phyloP scores from a whole-genome alignment of 2,113 vertebrate genomes.

The Ivindomyrus marchei region DNA sequence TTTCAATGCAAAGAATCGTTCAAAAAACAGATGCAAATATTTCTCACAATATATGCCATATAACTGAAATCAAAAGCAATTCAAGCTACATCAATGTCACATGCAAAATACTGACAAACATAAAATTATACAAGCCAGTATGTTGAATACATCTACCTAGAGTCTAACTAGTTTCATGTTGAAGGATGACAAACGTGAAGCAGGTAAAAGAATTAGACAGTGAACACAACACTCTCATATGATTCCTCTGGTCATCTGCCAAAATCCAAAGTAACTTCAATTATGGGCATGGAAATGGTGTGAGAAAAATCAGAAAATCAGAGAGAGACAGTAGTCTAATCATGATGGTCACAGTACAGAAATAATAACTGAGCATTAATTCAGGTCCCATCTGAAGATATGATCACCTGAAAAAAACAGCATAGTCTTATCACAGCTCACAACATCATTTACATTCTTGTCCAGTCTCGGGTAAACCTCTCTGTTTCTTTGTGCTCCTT shows the following conservation, averaged over 20 bases:
- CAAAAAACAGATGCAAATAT: background rate
- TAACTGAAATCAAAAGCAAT: background rate
- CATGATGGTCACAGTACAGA: background rate
- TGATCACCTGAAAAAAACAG: background rate
- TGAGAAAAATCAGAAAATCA: background rate
- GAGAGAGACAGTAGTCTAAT: background rate
- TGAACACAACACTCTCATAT: background rate
- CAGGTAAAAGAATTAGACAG: background rate
- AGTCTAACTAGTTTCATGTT: background rate
- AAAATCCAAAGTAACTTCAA: background rate
- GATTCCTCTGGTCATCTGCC: background rate
- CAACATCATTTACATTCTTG: background rate
- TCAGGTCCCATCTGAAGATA: background rate
- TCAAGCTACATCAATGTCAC: background rate
- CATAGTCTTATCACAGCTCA: background rate
- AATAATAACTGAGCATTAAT: background rate
- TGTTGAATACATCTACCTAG: background rate
- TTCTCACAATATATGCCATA: background rate
- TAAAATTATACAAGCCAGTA: background rate
- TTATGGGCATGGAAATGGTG: background rate
- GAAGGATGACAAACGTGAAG: constrained; percentile 18
- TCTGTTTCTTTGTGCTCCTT: background rate
- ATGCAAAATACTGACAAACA: background rate
- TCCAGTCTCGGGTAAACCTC: background rate
- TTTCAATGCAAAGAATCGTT: background rate